These are phyloP conservation scores for Drosophila pullipes DNA, from an alignment of 2,888 invertebrate genomes.

Conservation along the genomic window DNA sequence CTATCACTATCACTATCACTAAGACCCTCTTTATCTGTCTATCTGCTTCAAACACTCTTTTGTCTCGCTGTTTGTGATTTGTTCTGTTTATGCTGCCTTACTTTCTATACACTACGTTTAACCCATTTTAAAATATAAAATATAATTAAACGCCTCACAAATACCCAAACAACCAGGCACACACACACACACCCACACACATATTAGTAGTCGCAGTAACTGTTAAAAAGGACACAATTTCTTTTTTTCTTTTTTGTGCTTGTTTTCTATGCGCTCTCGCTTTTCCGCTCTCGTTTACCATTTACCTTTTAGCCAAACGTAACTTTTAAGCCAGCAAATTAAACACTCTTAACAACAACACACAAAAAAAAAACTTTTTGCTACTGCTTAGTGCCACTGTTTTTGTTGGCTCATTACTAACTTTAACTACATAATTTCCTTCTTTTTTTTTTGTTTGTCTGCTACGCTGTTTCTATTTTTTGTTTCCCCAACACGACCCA, in stretches of 20 bases:
- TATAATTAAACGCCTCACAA: constrained; percentile 48
- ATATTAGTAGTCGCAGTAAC: constrained; percentile 48
- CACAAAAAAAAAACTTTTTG: constrained; percentile 55
- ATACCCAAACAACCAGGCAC: constrained; percentile 20
- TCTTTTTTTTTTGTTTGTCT: constrained; percentile 38
- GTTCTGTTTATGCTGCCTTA: constrained; percentile 55
- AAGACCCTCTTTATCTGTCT: constrained; percentile 28
- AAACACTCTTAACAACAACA: constrained; percentile 77
- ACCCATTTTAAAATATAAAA: constrained; percentile 49
- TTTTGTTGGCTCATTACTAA: constrained; percentile 58
- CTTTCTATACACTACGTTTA: constrained; percentile 55
- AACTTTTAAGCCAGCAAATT: constrained; percentile 80
- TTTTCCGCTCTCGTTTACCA: constrained; percentile 45
- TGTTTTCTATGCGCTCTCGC: constrained; percentile 44
- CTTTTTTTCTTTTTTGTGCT: constrained; percentile 42
- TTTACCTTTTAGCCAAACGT: constrained; percentile 64
- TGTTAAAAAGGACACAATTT: constrained; percentile 64
- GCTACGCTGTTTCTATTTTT: constrained; percentile 6
- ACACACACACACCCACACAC: constrained; percentile 20
- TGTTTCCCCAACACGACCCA: constrained; percentile 50
- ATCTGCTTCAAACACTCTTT: constrained; percentile 34
- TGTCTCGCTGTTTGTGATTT: constrained; percentile 61
- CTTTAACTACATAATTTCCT: constrained; percentile 57
- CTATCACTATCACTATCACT: constrained; percentile 1
- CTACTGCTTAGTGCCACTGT: constrained; percentile 40